phyloP scores from a whole-genome alignment of 2,888 invertebrate genomes.

The Drosophila stalkeri region DNA sequence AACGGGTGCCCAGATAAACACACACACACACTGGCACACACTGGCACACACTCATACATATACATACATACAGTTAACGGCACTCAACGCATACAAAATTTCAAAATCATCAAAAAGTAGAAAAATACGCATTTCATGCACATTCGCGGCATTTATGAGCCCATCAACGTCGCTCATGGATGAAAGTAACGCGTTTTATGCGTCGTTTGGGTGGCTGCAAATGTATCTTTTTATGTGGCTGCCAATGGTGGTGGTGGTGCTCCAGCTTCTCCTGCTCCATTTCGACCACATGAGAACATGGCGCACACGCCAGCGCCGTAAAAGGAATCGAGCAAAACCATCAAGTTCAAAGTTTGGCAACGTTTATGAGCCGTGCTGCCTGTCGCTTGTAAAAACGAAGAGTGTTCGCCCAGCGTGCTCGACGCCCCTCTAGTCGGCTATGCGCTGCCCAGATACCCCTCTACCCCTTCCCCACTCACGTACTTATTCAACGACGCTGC shows the following conservation, averaged over 20 bases:
- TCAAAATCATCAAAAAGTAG: conserved; percentile 82
- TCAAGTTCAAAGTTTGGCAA: conserved; percentile 83
- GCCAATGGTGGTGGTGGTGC: conserved; percentile 20
- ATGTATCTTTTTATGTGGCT: conserved; percentile 79
- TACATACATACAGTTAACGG: conserved; percentile 67
- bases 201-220: conserved; percentile 80
- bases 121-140: conserved; percentile 82
- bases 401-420: conserved; percentile 25
- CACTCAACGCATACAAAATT: conserved; percentile 81
- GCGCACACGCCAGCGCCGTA: conserved; percentile 73
- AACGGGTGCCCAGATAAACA: conserved; percentile 54
- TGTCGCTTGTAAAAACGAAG: conserved; percentile 73
- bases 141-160: conserved; percentile 82
- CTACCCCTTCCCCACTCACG: background rate
- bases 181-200: conserved; percentile 82
- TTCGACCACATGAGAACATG: conserved; percentile 54
- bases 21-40: conserved; percentile 3
- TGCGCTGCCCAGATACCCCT: conserved; percentile 17
- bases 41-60: conserved; percentile 6
- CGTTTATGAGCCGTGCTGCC: conserved; percentile 75
- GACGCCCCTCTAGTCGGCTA: background rate
- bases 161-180: conserved; percentile 82
- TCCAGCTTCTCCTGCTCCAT: conserved; percentile 9
- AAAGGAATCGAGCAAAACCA: conserved; percentile 69
- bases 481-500: background rate